These are phyloP conservation scores for Heliornis fulica DNA, from an alignment of 2,113 vertebrate species.

Conservation along the genomic window DNA sequence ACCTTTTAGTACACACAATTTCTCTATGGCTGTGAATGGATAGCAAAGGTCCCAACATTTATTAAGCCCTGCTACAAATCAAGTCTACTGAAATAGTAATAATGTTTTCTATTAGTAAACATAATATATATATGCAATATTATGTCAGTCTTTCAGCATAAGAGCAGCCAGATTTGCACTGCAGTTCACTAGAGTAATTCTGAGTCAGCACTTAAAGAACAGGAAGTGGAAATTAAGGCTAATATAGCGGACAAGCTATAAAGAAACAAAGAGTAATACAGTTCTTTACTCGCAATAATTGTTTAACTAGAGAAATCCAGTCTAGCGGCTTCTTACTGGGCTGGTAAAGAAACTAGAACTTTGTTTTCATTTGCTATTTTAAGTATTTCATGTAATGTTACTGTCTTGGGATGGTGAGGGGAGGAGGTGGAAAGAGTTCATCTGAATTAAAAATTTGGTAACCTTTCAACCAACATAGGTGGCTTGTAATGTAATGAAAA, in stretches of 20 bases:
- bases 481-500: not conserved
- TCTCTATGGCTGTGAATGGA: not conserved
- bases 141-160: not conserved
- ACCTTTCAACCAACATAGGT: not conserved
- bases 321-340: not conserved
- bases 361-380: not conserved
- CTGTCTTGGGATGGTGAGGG: accelerated
- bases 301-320: not conserved
- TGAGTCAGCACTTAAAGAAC: not conserved
- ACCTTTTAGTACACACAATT: not conserved
- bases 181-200: not conserved
- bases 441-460: not conserved
- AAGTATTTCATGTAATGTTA: not conserved
- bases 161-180: not conserved
- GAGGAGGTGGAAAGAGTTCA: not conserved
- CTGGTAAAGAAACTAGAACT: not conserved
- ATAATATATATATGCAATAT: not conserved
- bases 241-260: not conserved
- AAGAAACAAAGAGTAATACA: not conserved
- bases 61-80: not conserved
- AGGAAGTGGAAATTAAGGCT: not conserved
- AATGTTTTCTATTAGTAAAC: not conserved
- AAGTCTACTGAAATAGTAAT: not conserved
- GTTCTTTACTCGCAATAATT: not conserved
- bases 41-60: not conserved